Evolutionary conservation across 2,797 vertebrate genomes (phyloP).

Genomic region (Phaenicophaeus curvirostris): DNA sequence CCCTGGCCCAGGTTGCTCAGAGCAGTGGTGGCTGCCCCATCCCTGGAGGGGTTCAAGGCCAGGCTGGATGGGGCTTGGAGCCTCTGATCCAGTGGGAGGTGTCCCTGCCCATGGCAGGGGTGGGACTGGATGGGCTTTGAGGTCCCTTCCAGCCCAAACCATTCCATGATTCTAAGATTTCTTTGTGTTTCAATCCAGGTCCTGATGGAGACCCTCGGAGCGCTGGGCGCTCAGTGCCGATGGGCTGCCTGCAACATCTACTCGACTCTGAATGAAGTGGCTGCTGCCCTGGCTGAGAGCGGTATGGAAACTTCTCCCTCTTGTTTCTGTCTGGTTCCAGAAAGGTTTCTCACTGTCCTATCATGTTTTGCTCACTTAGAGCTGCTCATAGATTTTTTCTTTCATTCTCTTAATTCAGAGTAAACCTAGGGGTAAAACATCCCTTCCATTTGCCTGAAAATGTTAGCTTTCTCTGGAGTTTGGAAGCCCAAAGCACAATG

Average conservation of each 20-base stretch:
- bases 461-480: not conserved
- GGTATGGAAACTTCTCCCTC: constrained; percentile 75
- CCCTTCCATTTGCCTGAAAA: not conserved
- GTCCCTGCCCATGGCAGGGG: no score
- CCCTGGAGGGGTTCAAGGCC: no score
- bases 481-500: no score
- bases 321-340: not conserved
- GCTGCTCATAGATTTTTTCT: accelerated
- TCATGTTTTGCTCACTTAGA: accelerated
- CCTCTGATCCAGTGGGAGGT: no score
- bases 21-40: no score
- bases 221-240: constrained; percentile 93
- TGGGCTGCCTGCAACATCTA: constrained; percentile 99
- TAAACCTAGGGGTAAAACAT: not conserved
- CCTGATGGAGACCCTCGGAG: constrained; percentile 95
- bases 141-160: no score
- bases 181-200: constrained; percentile 77
- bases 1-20: no score
- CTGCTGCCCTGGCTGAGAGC: constrained; percentile 93
- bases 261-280: constrained; percentile 97
- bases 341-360: not conserved
- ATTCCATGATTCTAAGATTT: not conserved
- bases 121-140: no score
- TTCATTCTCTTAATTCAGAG: not conserved
- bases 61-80: no score